Conservation (phyloP, 2,113 vertebrate species). For the Ascaphus truei region DNA sequence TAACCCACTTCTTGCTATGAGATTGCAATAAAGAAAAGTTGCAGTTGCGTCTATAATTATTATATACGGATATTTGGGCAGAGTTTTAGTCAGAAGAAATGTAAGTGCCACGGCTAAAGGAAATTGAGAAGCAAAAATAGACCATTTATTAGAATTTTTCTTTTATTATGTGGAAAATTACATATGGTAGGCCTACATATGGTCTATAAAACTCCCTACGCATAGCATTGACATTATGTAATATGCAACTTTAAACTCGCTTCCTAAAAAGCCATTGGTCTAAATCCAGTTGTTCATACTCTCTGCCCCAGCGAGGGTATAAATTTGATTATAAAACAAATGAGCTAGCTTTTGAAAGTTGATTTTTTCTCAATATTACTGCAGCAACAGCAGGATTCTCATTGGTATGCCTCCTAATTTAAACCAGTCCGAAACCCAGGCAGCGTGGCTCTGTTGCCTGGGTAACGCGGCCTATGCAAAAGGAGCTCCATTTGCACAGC, state of each 20-base stretch:
- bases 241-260: not conserved
- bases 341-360: not conserved
- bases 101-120: not conserved
- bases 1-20: not conserved
- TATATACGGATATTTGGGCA: constrained; percentile 11
- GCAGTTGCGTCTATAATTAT: not conserved
- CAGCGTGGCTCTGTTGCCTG: not conserved
- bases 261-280: constrained; percentile 5
- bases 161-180: not conserved
- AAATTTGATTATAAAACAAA: constrained; percentile 21
- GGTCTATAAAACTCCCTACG: not conserved
- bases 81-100: not conserved
- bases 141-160: not conserved
- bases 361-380: not conserved
- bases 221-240: constrained; percentile 19
- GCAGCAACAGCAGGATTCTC: constrained; percentile 14
- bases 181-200: not conserved
- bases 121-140: constrained; percentile 7
- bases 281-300: constrained; percentile 3
- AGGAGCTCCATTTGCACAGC: not conserved
- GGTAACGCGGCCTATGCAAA: not conserved
- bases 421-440: constrained; percentile 19
- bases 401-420: constrained; percentile 17
- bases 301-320: not conserved
- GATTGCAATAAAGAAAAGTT: not conserved